Conservation (phyloP, 2,888 invertebrate genomes). For the Pollenia labialis region DNA sequence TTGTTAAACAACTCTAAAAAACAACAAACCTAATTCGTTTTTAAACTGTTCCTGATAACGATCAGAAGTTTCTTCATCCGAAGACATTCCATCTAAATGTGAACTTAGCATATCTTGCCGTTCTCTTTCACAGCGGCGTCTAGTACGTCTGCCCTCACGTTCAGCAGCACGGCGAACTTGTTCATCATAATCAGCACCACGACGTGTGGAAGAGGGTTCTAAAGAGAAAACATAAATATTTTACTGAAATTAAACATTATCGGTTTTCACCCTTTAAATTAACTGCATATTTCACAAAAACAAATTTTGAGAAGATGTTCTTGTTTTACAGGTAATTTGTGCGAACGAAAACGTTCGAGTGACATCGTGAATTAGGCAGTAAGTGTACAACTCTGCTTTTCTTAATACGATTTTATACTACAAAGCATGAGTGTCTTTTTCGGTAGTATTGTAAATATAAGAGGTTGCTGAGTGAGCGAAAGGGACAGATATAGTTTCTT, state of each 20-base stretch:
- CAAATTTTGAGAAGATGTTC: no score
- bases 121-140: conserved; percentile 92
- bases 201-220: conserved; percentile 79
- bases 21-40: conserved; percentile 84
- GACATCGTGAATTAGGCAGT: no score
- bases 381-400: no score
- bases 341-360: no score
- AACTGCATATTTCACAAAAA: no score
- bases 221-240: neutral
- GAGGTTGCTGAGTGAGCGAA: no score
- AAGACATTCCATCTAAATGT: conserved; percentile 97
- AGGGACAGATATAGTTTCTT: no score
- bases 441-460: no score
- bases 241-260: neutral
- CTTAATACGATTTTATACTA: no score
- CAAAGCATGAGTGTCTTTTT: no score
- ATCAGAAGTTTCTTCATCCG: conserved; percentile 97
- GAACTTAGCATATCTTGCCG: conserved; percentile 85
- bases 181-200: conserved; percentile 87
- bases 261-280: no score
- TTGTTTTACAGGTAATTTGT: no score
- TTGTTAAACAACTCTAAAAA: neutral
- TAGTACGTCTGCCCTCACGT: conserved; percentile 95
- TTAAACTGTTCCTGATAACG: conserved; percentile 89
- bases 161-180: conserved; percentile 93